Base-by-base conservation (phyloP, 2,888 invertebrate genomes). In the Tanypteryx hageni region DNA sequence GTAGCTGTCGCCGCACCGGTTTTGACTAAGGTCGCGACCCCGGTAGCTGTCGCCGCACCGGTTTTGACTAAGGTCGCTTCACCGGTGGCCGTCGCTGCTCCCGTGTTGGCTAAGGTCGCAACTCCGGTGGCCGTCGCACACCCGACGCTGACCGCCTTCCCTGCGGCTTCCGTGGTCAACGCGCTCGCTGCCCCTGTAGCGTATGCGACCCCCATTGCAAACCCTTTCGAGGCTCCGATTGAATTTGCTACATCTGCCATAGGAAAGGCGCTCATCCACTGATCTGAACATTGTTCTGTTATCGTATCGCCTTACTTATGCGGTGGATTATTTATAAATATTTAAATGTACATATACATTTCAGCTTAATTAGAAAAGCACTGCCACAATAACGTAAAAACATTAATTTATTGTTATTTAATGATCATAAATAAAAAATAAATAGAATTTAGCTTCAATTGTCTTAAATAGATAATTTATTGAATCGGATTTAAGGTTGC, bases 101-200 rank as follows among this genome's bases (percentile, higher is more conserved):
- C 83, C 57, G 59, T 89, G 64, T 64, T 89, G 44, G 64, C 89
- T 16, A 61, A 61, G 31, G 86, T 86, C 61, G 31, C 86, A 16
- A n/a, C 86, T 22, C 58, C 85, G 11, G 22, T 57, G 92, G 93
- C 92, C 92, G 91, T 22, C 92, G 92, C 58, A 83, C 84, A 91
- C 92, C 93, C 83, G 86, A 92, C 93, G 56, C 27, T 86, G 27
- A 61, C 64, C 44, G n/a, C 89, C 89, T 89, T 64, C 64, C 64
- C 31, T 27, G 64, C 85, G 56, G 76, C 92, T 92, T 92, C 93
- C 64, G 82, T 92, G 31, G 92, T 93, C 82, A 92, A 92, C 64
- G 86, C 92, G 82, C 64, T 92, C 16, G 93, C 92, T 31, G 58
- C 83, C 81, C 92, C 92, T 76, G 92, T 92, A n/a, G 92, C 92